Percentiles rank a stretch among this genome's conserved stretches.
Conservation (phyloP, 2,888 invertebrate species). For the Ethmia dodecea region DNA sequence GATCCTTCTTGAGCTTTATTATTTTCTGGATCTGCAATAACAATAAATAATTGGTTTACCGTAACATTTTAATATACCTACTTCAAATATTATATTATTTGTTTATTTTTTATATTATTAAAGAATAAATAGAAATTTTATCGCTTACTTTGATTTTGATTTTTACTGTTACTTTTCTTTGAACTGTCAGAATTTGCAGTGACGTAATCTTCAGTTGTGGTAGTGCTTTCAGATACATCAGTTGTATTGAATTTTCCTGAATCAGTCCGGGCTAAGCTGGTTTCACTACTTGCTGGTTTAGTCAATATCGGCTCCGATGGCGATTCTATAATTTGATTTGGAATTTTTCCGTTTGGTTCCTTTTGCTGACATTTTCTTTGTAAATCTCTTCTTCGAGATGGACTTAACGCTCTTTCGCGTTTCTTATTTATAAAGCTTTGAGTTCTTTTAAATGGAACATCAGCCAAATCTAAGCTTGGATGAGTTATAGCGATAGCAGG, state of each 20-base stretch:
- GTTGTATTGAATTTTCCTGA: slow-evolving; percentile 84
- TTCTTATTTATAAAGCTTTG: slow-evolving; percentile 72
- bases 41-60: slow-evolving; percentile 7
- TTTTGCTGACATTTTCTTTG: slow-evolving; percentile 58
- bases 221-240: slow-evolving; percentile 92
- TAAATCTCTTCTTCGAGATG: slow-evolving; percentile 68
- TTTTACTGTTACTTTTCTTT: slow-evolving; percentile 76
- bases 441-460: slow-evolving; percentile 67
- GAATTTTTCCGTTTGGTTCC: slow-evolving; percentile 61
- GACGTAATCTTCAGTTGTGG: slow-evolving; percentile 90
- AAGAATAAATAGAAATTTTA: background rate
- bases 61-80: too few species aligned
- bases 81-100: too few species aligned
- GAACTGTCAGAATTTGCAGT: slow-evolving; percentile 90
- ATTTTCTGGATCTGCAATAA: slow-evolving; percentile 72
- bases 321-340: slow-evolving; percentile 56
- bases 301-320: slow-evolving; percentile 49
- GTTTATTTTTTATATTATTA: too few species aligned
- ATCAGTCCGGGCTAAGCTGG: slow-evolving; percentile 81
- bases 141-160: slow-evolving; percentile 63
- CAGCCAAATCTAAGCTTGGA: slow-evolving; percentile 68
- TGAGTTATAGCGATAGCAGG: slow-evolving; percentile 80
- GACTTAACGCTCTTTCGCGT: slow-evolving; percentile 69
- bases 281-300: slow-evolving; percentile 58
- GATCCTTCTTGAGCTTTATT: slow-evolving; percentile 84